These are phyloP conservation scores for Allygus modestus DNA, from an alignment of 2,888 invertebrate species.

Conservation along the genomic window DNA sequence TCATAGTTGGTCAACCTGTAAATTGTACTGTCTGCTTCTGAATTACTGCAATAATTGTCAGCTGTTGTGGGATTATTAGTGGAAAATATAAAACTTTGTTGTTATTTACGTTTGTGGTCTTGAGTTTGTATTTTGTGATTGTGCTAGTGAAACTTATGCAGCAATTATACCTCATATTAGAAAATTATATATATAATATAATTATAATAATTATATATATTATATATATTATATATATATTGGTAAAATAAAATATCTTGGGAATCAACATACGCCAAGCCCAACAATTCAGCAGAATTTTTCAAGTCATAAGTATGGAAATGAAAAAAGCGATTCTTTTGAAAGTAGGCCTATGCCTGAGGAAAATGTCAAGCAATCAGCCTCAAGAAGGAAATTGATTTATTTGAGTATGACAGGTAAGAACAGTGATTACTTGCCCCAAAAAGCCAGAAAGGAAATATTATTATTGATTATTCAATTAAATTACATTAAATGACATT, in stretches of 20 bases:
- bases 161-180: neutral
- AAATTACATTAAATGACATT: conserved; percentile 24
- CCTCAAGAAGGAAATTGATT: conserved; percentile 9
- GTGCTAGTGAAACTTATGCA: neutral
- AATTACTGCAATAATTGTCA: too few relatives aligned
- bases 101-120: too few relatives aligned
- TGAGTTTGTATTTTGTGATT: neutral
- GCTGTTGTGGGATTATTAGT: too few relatives aligned
- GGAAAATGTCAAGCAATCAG: neutral
- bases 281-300: neutral
- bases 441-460: conserved; percentile 14
- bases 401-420: neutral
- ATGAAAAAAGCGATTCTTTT: neutral
- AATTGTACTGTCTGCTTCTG: too few relatives aligned
- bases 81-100: too few relatives aligned
- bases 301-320: neutral
- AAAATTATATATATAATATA: too few relatives aligned
- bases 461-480: neutral
- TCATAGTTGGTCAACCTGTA: too few relatives aligned
- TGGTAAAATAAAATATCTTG: neutral
- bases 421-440: conserved; percentile 1
- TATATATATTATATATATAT: too few relatives aligned
- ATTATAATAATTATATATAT: too few relatives aligned
- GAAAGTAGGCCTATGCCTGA: neutral
- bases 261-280: neutral